phyloP scores from a whole-genome alignment of 1,140 invertebrate genomes.

The Neodiprion virginianus region DNA sequence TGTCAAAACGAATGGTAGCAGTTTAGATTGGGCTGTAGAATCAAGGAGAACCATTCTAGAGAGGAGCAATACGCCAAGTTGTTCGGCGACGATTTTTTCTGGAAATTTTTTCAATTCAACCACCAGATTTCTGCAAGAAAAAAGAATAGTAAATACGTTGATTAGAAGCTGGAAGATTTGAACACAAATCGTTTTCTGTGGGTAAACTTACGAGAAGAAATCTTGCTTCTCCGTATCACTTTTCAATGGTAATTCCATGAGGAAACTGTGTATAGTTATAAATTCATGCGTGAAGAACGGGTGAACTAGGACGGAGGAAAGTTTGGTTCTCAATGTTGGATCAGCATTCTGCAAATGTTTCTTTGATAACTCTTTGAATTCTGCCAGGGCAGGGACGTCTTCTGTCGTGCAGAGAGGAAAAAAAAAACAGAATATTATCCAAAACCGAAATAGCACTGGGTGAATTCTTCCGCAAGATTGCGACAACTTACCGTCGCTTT shows the following conservation, averaged over 20 bases:
- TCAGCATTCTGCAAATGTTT: conserved; percentile 69
- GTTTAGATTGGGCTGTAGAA: conserved; percentile 74
- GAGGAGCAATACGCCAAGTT: conserved; percentile 76
- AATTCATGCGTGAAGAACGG: conserved; percentile 84
- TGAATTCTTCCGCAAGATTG: not conserved
- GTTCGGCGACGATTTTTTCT: conserved; percentile 78
- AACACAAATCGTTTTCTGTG: conserved; percentile 13
- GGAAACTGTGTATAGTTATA: conserved; percentile 80
- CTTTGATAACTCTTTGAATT: conserved; percentile 74
- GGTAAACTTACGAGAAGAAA: conserved; percentile 72
- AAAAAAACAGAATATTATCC: conserved; percentile 26
- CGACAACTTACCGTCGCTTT: conserved; percentile 62
- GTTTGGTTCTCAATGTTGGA: conserved; percentile 65
- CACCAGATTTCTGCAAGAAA: conserved; percentile 62
- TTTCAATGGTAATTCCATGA: conserved; percentile 82
- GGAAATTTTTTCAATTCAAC: conserved; percentile 73
- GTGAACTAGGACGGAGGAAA: conserved; percentile 72
- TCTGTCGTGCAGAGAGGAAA: conserved; percentile 58
- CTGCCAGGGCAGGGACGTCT: conserved; percentile 69
- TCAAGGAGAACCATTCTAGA: conserved; percentile 85
- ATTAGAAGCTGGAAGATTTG: not conserved
- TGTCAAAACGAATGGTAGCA: conserved; percentile 77
- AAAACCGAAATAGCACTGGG: conserved; percentile 12
- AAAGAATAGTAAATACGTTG: conserved; percentile 8
- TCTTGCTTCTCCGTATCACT: conserved; percentile 74